Evolutionary conservation across 2,113 vertebrate species (phyloP).

Genomic region (Perccottus glenii): DNA sequence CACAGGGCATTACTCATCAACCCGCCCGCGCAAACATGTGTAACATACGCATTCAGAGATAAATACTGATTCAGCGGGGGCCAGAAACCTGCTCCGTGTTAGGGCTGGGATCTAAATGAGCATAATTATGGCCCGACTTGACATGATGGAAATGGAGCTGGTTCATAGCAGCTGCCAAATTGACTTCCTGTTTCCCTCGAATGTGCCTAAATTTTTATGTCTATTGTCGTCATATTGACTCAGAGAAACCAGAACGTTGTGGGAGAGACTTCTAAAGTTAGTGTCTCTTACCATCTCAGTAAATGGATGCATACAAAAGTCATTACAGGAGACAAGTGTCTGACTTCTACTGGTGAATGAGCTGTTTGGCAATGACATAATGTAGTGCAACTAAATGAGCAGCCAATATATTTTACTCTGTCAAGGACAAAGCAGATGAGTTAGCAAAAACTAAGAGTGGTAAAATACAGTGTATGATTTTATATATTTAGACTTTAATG

Average conservation of each 20-base stretch:
- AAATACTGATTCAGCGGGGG: slow-evolving; percentile 18
- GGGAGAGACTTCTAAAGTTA: slow-evolving; percentile 46
- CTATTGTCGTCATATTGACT: slow-evolving; percentile 53
- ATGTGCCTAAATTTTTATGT: slow-evolving; percentile 44
- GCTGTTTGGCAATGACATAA: slow-evolving; percentile 29
- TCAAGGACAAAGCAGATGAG: background rate
- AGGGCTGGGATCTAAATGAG: slow-evolving; percentile 58
- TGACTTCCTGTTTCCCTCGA: slow-evolving; percentile 47
- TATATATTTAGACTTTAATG: too few relatives aligned
- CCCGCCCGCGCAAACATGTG: slow-evolving; percentile 31
- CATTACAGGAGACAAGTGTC: slow-evolving; percentile 26
- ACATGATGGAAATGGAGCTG: slow-evolving; percentile 56
- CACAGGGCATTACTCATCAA: slow-evolving; percentile 20
- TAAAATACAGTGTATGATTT: too few relatives aligned
- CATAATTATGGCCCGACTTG: slow-evolving; percentile 62
- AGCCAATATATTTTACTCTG: slow-evolving; percentile 1
- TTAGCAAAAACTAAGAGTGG: background rate
- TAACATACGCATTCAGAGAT: slow-evolving; percentile 11
- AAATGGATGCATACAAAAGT: slow-evolving; percentile 22
- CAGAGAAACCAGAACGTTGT: slow-evolving; percentile 46
- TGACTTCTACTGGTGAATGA: slow-evolving; percentile 21
- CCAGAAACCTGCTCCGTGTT: slow-evolving; percentile 60
- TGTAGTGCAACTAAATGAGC: slow-evolving; percentile 1
- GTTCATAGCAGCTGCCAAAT: slow-evolving; percentile 51
- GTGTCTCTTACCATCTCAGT: slow-evolving; percentile 53